phyloP scores from a whole-genome alignment of 2,113 vertebrate genomes.

The Clupea harengus region DNA sequence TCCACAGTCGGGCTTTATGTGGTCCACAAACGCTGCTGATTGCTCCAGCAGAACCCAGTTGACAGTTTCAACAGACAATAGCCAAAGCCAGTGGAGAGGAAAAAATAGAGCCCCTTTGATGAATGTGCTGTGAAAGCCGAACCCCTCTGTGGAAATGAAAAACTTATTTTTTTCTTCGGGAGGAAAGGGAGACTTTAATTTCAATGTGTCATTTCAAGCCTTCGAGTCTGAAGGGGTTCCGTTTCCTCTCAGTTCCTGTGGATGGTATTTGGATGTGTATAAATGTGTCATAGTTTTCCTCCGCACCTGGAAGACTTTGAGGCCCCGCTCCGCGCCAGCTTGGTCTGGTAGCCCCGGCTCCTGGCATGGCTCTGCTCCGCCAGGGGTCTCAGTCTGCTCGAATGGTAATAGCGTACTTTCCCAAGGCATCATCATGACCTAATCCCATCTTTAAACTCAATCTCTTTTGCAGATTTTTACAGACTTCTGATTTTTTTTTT shows the following conservation, averaged over 20 bases:
- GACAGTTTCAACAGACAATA: slow-evolving; percentile 17
- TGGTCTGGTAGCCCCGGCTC: background rate
- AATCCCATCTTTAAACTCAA: slow-evolving; percentile 7
- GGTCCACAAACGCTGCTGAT: background rate
- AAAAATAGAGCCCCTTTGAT: background rate
- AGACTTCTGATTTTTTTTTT: slow-evolving; percentile 16
- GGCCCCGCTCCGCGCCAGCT: background rate
- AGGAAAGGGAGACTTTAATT: slow-evolving; percentile 27
- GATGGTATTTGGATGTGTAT: background rate
- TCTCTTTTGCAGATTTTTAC: slow-evolving; percentile 8
- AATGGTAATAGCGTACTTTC: slow-evolving; percentile 10
- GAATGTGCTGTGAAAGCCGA: slow-evolving; percentile 11
- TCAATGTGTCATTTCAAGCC: slow-evolving; percentile 24
- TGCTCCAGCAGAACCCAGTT: background rate
- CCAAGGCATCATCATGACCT: slow-evolving; percentile 17
- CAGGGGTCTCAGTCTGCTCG: background rate
- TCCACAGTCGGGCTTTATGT: background rate
- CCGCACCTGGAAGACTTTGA: background rate
- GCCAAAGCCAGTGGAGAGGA: background rate
- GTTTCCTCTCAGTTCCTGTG: background rate
- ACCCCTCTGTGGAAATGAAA: background rate
- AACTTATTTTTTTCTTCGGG: slow-evolving; percentile 14
- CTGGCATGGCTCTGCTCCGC: background rate
- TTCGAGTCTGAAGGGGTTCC: background rate
- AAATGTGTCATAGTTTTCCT: background rate